Base-by-base conservation (phyloP, 2,888 invertebrate genomes). In the Drosophila kanekoi region DNA sequence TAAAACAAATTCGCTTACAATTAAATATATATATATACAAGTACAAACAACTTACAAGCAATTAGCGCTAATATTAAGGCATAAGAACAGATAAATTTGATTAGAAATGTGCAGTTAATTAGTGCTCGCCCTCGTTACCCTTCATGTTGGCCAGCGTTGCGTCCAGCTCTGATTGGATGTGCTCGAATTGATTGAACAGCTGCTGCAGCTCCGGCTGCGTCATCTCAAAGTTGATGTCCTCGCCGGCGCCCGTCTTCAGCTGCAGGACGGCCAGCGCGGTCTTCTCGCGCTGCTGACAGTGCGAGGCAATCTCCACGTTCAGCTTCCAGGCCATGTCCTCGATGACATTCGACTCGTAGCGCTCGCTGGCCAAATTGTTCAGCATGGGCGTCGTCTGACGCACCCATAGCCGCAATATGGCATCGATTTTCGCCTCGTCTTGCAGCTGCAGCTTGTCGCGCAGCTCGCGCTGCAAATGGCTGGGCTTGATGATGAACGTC, bases 301-400 rank as follows among this genome's bases (percentile, higher is more conserved):
- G 92, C 3, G 93, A 93, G 5, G 93, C 93, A 33, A 93, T 92
- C 85, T 94, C 93, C 20, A 94, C 91, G 83, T 94, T 94, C 2
- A 94, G 79, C 66, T 94, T 93, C 94, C 94, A 94, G 33, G 93
- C 92, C 37, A 94, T 91, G 75, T 93, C 92, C 54, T 94, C 92
- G 35, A 94, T 89, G 81, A 93, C 93, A 82, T 93, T 92, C 18
- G 91, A 90, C 58, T 90, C 90, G 59, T 91, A 91, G 0, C 90
- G 89, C 45, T 90, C 90, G 43, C 87, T 89, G 13, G 92, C 91
- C 74, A 94, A 91, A 82, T 93, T 93, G 45, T 93, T 93, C 76
- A 94, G 92, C 70, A 94, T 93, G 6, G 93, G 92, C 73, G 93
- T 94, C 1, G 93, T 93, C 68, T 93, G 92, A 38, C 92, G 91